phyloP scores from a whole-genome alignment of 2,113 vertebrate genomes.

The Aegithalos caudatus region DNA sequence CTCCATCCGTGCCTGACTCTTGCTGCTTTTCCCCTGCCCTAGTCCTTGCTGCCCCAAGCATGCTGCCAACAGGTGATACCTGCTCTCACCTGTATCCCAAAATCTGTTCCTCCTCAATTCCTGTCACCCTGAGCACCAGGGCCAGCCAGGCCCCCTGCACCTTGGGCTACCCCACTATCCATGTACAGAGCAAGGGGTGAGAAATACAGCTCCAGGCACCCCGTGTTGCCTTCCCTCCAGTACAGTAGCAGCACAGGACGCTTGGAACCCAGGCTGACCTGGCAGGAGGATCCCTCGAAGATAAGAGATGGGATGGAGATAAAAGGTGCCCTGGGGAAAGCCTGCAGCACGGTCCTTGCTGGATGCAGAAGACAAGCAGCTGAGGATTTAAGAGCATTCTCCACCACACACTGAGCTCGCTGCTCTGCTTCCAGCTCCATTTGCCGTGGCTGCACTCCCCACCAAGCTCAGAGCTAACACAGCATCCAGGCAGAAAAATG shows the following conservation, averaged over 20 bases:
- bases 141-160: neutral
- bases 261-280: neutral
- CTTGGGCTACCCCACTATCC: neutral
- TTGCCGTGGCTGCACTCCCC: neutral
- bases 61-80: neutral
- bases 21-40: neutral
- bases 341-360: neutral
- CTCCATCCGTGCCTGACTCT: neutral
- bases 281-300: neutral
- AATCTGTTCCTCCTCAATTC: neutral
- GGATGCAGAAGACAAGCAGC: neutral
- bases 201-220: neutral
- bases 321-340: neutral
- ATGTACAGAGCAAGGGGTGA: accelerated
- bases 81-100: accelerated
- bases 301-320: accelerated
- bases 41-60: neutral
- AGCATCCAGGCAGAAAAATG: neutral
- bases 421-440: neutral
- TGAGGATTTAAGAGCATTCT: neutral
- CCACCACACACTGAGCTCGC: accelerated
- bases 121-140: neutral
- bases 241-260: neutral
- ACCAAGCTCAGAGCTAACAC: neutral
- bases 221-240: neutral